Base-by-base conservation (phyloP, 2,888 invertebrate genomes). In the Diaprepes abbreviatus region DNA sequence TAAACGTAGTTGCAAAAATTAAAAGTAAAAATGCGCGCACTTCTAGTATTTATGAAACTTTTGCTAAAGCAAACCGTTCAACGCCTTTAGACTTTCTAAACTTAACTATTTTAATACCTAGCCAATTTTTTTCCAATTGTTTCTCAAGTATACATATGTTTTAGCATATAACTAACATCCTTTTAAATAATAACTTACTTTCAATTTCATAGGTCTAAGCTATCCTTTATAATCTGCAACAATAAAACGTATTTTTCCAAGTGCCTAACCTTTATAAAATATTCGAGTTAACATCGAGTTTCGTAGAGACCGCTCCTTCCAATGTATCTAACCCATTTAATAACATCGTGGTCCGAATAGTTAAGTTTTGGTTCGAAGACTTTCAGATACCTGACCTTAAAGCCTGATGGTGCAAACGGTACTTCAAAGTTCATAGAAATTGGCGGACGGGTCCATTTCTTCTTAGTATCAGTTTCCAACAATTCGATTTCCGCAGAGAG, bases 391-490 rank as follows among this genome's bases (percentile, higher is more conserved):
- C 99, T 93, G 68, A 99, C 99, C 89, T 99, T 99, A 85, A 99
- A 98, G 0, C 99, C 99, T 58, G 98, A 99, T 3, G 99, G 99
- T 7, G 99, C 99, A 85, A 99, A 99, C 2, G 99, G 99, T 76
- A 99, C 99, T 87, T 99, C 99, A 84, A 99, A 99, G 85, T 97
- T 98, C 98, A 99, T 99, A 1, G 99, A 99, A 81, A 99, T 99
- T 50, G 99, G 99, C 19, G 99, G 99, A 48, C 99, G 89, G 14
- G 99, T 99, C 99, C 99, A 99, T 84, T 99, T 99, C 87, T 99
- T 99, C 86, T 99, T 99, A 9, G 97, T 97, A 81, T 97, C 98
- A 0, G 99, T 98, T 85, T 97, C 97, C 71, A 99, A 88, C 36
- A 99, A 87, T 84, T 99, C 99, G 62, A 99, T 99, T 88, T 99